These are phyloP conservation scores for Drosophila fuyamai DNA, from an alignment of 1,140 invertebrate genomes.

Conservation along the genomic window DNA sequence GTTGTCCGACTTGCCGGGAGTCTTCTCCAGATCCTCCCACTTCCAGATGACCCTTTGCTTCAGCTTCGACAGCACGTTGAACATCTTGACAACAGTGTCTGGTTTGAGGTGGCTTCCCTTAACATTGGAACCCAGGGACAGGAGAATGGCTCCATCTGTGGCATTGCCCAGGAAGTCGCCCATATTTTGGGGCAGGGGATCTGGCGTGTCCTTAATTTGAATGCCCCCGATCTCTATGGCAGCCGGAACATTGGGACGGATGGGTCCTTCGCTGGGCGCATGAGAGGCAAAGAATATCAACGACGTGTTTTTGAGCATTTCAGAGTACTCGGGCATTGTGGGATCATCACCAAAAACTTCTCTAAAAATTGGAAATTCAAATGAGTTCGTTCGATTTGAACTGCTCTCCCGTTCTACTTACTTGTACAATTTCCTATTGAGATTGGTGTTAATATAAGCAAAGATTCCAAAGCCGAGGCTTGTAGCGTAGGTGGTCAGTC, in stretches of 20 bases:
- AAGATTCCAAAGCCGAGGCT: not conserved
- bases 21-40: not conserved
- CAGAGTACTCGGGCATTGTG: slow-evolving; percentile 2
- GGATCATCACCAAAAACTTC: not conserved
- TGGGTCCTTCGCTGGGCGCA: not conserved
- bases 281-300: not conserved
- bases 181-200: not conserved
- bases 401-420: not conserved
- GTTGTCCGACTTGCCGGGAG: too few relatives aligned
- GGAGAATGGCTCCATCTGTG: slow-evolving; percentile 2
- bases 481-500: not conserved
- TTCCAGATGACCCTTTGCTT: slow-evolving; percentile 1
- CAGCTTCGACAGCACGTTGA: slow-evolving; percentile 1
- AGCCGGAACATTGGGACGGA: not conserved
- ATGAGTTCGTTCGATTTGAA: too few relatives aligned
- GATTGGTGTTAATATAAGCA: not conserved
- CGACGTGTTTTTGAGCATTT: not conserved
- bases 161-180: not conserved
- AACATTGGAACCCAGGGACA: not conserved
- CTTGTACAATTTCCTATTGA: not conserved
- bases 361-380: not conserved
- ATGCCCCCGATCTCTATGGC: not conserved
- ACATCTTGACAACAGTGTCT: slow-evolving; percentile 1
- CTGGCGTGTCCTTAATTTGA: slow-evolving; percentile 4
- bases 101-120: not conserved